Conservation (phyloP, 2,888 invertebrate genomes). For the Rhamnusium bicolor region DNA sequence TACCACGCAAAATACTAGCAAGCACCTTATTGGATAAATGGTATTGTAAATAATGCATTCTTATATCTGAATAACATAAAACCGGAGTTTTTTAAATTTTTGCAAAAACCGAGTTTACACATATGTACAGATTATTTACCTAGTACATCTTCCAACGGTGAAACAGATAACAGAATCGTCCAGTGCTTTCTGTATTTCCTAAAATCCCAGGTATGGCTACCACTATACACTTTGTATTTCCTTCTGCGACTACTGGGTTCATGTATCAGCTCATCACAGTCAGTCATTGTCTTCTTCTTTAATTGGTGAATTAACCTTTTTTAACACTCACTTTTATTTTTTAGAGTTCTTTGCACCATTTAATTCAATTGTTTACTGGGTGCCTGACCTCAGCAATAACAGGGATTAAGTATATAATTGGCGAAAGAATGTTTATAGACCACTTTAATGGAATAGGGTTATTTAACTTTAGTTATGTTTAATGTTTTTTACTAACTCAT, state of each 20-base stretch:
- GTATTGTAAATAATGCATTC: too few relatives aligned
- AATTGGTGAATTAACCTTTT: constrained; percentile 7
- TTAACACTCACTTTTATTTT: not conserved
- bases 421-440: constrained; percentile 8
- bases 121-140: too few relatives aligned
- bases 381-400: constrained; percentile 22
- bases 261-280: constrained; percentile 59
- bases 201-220: constrained; percentile 49
- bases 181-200: constrained; percentile 54
- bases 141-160: constrained; percentile 58
- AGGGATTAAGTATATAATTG: constrained; percentile 19
- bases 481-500: too few relatives aligned
- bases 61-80: too few relatives aligned
- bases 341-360: constrained; percentile 20
- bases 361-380: constrained; percentile 14
- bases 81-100: too few relatives aligned
- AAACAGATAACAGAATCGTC: constrained; percentile 61
- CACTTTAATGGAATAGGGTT: not conserved
- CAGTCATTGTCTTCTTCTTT: constrained; percentile 28
- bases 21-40: too few relatives aligned
- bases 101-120: too few relatives aligned
- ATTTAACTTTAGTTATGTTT: too few relatives aligned
- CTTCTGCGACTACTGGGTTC: constrained; percentile 60
- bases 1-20: too few relatives aligned
- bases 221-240: constrained; percentile 60